Evolutionary conservation across 2,888 invertebrate species (phyloP).

Genomic region (Spilosoma lubricipeda): DNA sequence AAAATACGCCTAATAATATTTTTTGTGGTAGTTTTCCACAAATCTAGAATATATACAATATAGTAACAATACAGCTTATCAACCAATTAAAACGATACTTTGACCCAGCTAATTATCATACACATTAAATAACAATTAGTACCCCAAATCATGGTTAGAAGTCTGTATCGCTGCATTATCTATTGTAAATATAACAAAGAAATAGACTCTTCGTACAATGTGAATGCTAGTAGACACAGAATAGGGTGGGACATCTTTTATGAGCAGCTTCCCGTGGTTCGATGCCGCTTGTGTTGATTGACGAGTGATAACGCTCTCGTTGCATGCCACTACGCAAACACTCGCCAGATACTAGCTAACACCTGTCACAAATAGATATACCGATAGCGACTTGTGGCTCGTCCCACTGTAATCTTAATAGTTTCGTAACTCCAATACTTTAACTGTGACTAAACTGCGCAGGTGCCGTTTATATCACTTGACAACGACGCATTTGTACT

Average conservation of each 20-base stretch:
- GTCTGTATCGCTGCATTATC: background rate
- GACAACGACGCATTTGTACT: background rate
- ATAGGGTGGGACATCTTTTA: conserved; percentile 9
- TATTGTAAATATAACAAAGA: background rate
- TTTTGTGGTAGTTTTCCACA: background rate
- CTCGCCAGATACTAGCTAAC: conserved; percentile 23
- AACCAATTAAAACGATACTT: background rate
- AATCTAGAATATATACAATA: background rate
- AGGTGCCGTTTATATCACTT: conserved; percentile 4
- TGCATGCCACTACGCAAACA: conserved; percentile 7
- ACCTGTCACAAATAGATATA: conserved; percentile 34
- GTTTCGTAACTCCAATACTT: conserved; percentile 25
- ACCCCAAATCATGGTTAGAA: background rate
- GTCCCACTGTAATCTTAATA: conserved; percentile 23
- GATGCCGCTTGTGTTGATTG: conserved; percentile 25
- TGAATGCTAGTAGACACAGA: background rate
- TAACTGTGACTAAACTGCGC: conserved; percentile 18
- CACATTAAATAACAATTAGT: conserved; percentile 1
- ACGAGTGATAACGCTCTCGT: conserved; percentile 26
- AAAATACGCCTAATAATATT: background rate
- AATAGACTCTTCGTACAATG: background rate
- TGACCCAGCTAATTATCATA: background rate
- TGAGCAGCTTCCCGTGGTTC: conserved; percentile 35
- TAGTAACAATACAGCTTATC: background rate
- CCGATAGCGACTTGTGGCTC: conserved; percentile 10